phyloP scores from a whole-genome alignment of 2,888 invertebrate species.

The Acronicta alni region DNA sequence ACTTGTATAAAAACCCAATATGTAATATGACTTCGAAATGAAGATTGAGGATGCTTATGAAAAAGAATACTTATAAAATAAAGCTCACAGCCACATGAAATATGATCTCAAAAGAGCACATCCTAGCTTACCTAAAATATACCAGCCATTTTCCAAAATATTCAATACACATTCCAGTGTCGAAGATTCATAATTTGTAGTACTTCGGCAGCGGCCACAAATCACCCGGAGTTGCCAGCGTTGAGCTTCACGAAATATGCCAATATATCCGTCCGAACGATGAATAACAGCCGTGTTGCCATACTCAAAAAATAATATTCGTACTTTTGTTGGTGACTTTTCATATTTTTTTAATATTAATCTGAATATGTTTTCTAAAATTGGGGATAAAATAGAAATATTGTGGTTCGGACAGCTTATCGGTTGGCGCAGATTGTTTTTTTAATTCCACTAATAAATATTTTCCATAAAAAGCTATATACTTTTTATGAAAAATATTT shows the following conservation, averaged over 20 bases:
- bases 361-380: constrained; percentile 21
- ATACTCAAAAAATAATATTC: constrained; percentile 61
- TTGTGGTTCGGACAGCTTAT: constrained; percentile 11
- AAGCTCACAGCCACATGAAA: constrained; percentile 12
- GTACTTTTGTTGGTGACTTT: constrained; percentile 30
- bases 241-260: constrained; percentile 61
- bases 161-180: constrained; percentile 40
- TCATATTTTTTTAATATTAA: constrained; percentile 20
- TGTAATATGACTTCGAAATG: too few species aligned
- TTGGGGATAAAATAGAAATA: constrained; percentile 14
- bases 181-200: constrained; percentile 46
- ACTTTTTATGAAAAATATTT: too few species aligned
- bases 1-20: too few species aligned
- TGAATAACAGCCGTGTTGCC: constrained; percentile 60
- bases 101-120: constrained; percentile 4
- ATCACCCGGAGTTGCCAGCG: constrained; percentile 60
- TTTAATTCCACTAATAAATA: neutral
- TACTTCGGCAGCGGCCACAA: constrained; percentile 53
- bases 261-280: constrained; percentile 58
- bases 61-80: too few species aligned
- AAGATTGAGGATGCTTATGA: too few species aligned
- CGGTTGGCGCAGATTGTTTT: neutral
- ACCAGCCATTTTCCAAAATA: constrained; percentile 33
- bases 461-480: too few species aligned
- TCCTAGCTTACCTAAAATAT: constrained; percentile 20